Percentiles rank a stretch among this genome's conserved stretches.
These are phyloP conservation scores for Sciurus carolinensis DNA, from an alignment of 2,797 vertebrate species.

Conservation along the genomic window DNA sequence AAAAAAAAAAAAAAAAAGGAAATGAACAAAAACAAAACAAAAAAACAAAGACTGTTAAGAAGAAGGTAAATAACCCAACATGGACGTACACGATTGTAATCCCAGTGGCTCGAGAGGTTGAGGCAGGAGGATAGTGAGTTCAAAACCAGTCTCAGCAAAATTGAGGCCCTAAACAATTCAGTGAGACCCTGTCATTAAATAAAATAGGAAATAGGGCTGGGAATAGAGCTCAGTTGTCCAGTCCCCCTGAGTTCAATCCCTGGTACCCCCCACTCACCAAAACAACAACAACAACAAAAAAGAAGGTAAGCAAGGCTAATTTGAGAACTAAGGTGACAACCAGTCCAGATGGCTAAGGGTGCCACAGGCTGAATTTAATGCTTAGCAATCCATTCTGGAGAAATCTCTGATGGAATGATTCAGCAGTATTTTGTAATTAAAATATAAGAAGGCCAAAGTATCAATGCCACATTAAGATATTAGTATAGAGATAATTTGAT, in stretches of 20 bases:
- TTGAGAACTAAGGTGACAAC: not conserved
- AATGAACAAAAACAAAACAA: not conserved
- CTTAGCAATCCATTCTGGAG: not conserved
- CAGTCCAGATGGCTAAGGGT: not conserved
- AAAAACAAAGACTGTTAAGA: constrained; percentile 5
- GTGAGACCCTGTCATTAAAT: too few relatives aligned
- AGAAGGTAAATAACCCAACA: not conserved
- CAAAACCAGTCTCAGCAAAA: too few relatives aligned
- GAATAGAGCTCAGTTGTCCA: too few relatives aligned
- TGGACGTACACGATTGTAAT: too few relatives aligned
- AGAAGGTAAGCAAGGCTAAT: not conserved
- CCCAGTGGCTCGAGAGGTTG: too few relatives aligned
- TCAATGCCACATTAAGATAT: not conserved
- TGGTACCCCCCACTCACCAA: too few relatives aligned
- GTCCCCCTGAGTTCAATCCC: too few relatives aligned
- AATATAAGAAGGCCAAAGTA: not conserved
- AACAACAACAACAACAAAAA: not conserved
- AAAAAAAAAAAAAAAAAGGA: too few relatives aligned
- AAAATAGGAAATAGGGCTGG: too few relatives aligned
- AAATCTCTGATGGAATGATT: not conserved
- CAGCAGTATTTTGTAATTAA: constrained; percentile 6
- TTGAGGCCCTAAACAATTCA: too few relatives aligned
- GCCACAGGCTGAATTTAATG: not conserved
- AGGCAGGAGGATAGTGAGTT: too few relatives aligned
- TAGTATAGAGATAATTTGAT: constrained; percentile 14